Evolutionary conservation across 2,888 invertebrate genomes (phyloP).

Genomic region (Philereme vetulata): DNA sequence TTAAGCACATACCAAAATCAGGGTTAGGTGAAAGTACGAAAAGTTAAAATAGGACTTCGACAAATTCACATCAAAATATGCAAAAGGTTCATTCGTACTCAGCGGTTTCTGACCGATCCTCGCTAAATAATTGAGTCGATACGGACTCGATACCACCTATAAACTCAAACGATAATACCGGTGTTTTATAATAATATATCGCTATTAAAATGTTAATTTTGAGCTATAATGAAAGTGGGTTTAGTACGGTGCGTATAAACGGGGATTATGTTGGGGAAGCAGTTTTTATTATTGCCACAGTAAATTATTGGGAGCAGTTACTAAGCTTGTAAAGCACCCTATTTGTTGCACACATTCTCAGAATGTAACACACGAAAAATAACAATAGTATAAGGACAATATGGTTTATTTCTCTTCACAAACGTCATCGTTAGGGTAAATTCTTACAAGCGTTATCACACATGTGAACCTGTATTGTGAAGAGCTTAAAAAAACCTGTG

Average conservation of each 20-base stretch:
- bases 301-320: conserved; percentile 20
- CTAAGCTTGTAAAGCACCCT: conserved; percentile 17
- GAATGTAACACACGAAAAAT: too few species aligned
- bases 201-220: conserved; percentile 81
- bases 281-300: conserved; percentile 70
- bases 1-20: background rate
- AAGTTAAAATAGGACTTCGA: background rate
- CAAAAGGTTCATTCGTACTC: conserved; percentile 30
- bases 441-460: too few species aligned
- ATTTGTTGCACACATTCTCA: conserved; percentile 41
- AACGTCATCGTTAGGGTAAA: too few species aligned
- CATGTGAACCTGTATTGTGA: too few species aligned
- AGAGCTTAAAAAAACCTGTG: too few species aligned
- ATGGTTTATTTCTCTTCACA: too few species aligned
- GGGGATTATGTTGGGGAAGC: conserved; percentile 69
- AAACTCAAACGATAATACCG: conserved; percentile 62
- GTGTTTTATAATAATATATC: conserved; percentile 75
- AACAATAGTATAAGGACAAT: too few species aligned
- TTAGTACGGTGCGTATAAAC: conserved; percentile 74
- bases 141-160: conserved; percentile 54
- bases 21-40: background rate
- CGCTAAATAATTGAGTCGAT: conserved; percentile 55
- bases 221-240: conserved; percentile 76
- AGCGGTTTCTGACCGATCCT: conserved; percentile 39
- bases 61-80: conserved; percentile 5